phyloP scores from a whole-genome alignment of 2,888 invertebrate species.

The Drosophila bunnanda region DNA sequence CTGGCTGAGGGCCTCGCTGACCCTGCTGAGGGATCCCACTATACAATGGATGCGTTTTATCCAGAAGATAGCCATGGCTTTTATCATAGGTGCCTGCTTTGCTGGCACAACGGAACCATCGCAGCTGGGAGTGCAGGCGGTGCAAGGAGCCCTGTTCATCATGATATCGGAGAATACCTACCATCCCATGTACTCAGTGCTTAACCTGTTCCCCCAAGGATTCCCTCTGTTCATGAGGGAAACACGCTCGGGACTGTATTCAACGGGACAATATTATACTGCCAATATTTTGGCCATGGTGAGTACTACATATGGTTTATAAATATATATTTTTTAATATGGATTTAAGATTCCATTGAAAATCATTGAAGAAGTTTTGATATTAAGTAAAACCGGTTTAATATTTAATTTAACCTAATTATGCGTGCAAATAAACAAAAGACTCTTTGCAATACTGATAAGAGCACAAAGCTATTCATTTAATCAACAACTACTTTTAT shows the following conservation, averaged over 20 bases:
- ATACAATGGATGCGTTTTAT: slow-evolving; percentile 90
- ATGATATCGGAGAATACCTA: slow-evolving; percentile 96
- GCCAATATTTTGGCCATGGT: slow-evolving; percentile 93
- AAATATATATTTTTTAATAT: not conserved
- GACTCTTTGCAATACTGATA: not conserved
- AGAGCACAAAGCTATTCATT: not conserved
- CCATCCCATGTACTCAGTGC: slow-evolving; percentile 94
- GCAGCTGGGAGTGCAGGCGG: slow-evolving; percentile 93
- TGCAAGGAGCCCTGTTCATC: slow-evolving; percentile 94
- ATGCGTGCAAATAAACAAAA: not conserved
- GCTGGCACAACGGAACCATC: slow-evolving; percentile 89
- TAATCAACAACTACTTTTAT: not conserved
- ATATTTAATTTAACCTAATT: not conserved
- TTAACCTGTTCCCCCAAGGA: slow-evolving; percentile 92
- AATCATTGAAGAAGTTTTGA: not conserved
- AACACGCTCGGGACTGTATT: slow-evolving; percentile 92
- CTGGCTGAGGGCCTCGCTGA: slow-evolving; percentile 90
- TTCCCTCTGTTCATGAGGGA: slow-evolving; percentile 93
- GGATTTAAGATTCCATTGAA: not conserved
- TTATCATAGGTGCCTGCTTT: slow-evolving; percentile 94
- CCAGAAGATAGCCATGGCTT: slow-evolving; percentile 91
- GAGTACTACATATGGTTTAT: slow-evolving; percentile 71
- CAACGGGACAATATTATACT: slow-evolving; percentile 91
- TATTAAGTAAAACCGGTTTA: no score
- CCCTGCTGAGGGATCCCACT: slow-evolving; percentile 91